phyloP scores from a whole-genome alignment of 37 sponge, comb jelly and placozoan species.

The Aphrocallistes beatrix region DNA sequence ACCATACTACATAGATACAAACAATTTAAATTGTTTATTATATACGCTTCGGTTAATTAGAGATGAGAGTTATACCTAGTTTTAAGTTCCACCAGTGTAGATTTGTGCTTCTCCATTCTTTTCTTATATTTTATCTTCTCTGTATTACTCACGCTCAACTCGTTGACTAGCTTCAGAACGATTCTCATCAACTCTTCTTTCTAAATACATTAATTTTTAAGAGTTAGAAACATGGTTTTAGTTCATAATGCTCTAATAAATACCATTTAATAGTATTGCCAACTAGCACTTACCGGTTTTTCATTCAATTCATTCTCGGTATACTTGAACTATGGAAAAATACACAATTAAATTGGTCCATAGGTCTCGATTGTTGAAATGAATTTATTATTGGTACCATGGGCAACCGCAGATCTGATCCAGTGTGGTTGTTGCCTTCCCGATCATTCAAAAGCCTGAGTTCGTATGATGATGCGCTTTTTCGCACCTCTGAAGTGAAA shows the following conservation, averaged over 20 bases:
- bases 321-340: too few relatives aligned
- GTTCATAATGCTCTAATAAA: too few relatives aligned
- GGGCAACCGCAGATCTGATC: too few relatives aligned
- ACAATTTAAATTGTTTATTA: too few relatives aligned
- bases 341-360: too few relatives aligned
- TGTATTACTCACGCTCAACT: neutral
- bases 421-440: too few relatives aligned
- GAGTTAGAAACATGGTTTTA: too few relatives aligned
- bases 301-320: neutral
- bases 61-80: neutral
- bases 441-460: conserved; percentile 1
- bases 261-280: too few relatives aligned
- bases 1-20: neutral
- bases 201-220: too few relatives aligned
- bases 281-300: conserved; percentile 1
- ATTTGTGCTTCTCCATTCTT: conserved; percentile 18
- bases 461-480: neutral
- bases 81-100: neutral
- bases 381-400: too few relatives aligned
- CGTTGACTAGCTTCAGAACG: neutral
- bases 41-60: too few relatives aligned
- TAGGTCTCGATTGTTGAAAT: too few relatives aligned
- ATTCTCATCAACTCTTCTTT: conserved; percentile 3
- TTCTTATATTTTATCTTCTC: conserved; percentile 10
- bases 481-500: neutral